Percentiles rank a stretch among this genome's conserved stretches.
These are phyloP conservation scores for Nixonia krombeini DNA, from an alignment of 1,140 invertebrate species.

Conservation along the genomic window DNA sequence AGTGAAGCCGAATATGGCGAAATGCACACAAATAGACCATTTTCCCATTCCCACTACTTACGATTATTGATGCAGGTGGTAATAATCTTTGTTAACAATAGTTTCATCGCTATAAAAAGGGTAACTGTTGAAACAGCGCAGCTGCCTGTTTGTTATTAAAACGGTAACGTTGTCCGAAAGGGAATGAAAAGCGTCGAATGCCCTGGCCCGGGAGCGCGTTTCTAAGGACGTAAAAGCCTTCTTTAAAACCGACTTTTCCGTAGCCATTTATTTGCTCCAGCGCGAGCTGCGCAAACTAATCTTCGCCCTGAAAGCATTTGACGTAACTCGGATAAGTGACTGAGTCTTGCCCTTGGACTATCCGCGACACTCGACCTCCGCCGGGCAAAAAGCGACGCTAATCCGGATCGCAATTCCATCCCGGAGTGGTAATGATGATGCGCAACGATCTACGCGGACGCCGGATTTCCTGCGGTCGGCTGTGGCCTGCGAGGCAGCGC, in stretches of 20 bases:
- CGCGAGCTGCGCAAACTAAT: neutral
- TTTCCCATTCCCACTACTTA: no score
- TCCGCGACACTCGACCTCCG: neutral
- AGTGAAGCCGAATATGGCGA: no score
- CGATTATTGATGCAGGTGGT: no score
- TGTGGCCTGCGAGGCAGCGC: constrained; percentile 34
- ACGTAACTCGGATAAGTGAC: neutral
- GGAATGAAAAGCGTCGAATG: no score
- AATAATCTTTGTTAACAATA: no score
- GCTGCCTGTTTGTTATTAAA: no score
- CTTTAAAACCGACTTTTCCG: neutral
- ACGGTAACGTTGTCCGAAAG: no score
- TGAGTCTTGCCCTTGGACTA: neutral
- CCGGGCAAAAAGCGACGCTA: constrained; percentile 2
- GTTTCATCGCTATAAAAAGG: no score
- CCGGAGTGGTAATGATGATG: constrained; percentile 42
- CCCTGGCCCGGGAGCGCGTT: neutral
- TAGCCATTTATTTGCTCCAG: neutral
- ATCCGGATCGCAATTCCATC: constrained; percentile 38
- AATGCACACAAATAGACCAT: no score
- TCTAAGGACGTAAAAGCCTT: neutral
- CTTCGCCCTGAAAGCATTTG: neutral
- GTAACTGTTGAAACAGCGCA: no score
- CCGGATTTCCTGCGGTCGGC: constrained; percentile 49
- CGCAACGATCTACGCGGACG: constrained; percentile 19